phyloP scores from a whole-genome alignment of 2,888 invertebrate species.

The Cylloceria caligata region DNA sequence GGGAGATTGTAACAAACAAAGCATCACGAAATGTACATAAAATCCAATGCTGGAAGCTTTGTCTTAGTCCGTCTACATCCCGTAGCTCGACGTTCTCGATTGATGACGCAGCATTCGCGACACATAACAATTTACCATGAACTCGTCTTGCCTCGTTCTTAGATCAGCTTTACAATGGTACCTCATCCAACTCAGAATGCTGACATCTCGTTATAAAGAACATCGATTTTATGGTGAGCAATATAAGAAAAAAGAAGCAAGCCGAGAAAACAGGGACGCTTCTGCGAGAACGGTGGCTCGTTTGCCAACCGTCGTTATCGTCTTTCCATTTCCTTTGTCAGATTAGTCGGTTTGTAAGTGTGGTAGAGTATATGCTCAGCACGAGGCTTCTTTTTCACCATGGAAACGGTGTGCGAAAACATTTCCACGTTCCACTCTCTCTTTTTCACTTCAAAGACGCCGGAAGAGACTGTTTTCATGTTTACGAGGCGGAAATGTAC shows the following conservation, averaged over 20 bases:
- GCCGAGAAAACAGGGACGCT: slow-evolving; percentile 6
- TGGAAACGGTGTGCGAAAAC: slow-evolving; percentile 13
- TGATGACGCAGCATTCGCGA: slow-evolving; percentile 10
- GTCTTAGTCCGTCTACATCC: neutral
- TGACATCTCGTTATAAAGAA: slow-evolving; percentile 13
- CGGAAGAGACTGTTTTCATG: slow-evolving; percentile 63
- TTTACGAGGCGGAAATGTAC: slow-evolving; percentile 65
- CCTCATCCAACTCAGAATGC: neutral
- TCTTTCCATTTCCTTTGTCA: slow-evolving; percentile 66
- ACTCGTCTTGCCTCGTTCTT: neutral
- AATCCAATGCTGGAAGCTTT: neutral
- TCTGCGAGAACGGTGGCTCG: slow-evolving; percentile 21
- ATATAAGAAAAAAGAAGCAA: neutral
- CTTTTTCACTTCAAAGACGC: slow-evolving; percentile 59
- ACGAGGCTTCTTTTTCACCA: slow-evolving; percentile 55
- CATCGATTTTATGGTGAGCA: slow-evolving; percentile 21
- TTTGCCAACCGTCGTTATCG: slow-evolving; percentile 62
- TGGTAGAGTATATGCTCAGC: slow-evolving; percentile 34
- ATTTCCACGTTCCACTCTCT: slow-evolving; percentile 33
- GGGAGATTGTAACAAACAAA: slow-evolving; percentile 8
- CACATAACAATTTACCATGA: slow-evolving; percentile 3
- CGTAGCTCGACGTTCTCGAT: neutral
- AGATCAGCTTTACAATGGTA: neutral
- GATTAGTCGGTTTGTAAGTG: slow-evolving; percentile 57
- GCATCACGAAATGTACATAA: slow-evolving; percentile 7